These are phyloP conservation scores for Leptinotarsa defecta DNA, from an alignment of 1,140 invertebrate genomes.

Conservation along the genomic window DNA sequence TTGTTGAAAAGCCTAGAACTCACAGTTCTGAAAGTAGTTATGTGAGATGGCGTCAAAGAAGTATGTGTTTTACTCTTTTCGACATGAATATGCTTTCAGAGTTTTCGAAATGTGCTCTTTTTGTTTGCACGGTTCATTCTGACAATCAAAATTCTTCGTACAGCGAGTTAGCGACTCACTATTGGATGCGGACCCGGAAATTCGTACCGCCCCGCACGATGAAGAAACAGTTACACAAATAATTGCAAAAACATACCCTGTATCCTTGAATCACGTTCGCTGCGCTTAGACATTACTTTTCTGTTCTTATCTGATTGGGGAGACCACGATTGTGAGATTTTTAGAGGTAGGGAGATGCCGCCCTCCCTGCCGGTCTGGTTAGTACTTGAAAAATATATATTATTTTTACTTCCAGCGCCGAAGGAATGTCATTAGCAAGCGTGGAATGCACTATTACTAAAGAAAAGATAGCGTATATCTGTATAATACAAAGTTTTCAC, in stretches of 20 bases:
- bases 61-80: too few relatives aligned
- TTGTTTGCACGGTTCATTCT: not conserved
- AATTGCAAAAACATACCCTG: conserved; percentile 74
- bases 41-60: too few relatives aligned
- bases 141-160: conserved; percentile 6
- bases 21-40: too few relatives aligned
- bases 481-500: conserved; percentile 24
- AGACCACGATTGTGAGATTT: conserved; percentile 39
- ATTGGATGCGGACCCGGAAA: conserved; percentile 38
- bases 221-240: conserved; percentile 69
- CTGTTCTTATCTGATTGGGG: conserved; percentile 52
- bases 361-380: conserved; percentile 36
- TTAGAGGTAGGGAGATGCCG: conserved; percentile 37
- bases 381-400: conserved; percentile 39
- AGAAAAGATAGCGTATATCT: conserved; percentile 32
- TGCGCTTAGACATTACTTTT: conserved; percentile 59
- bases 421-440: conserved; percentile 50
- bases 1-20: too few relatives aligned
- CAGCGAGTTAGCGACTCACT: conserved; percentile 35
- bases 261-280: conserved; percentile 71
- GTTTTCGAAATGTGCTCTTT: too few relatives aligned
- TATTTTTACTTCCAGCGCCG: conserved; percentile 44
- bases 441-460: conserved; percentile 49
- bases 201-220: conserved; percentile 53
- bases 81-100: too few relatives aligned